These are phyloP conservation scores for Drosophila serrata DNA, from an alignment of 1,140 invertebrate genomes.

Conservation along the genomic window DNA sequence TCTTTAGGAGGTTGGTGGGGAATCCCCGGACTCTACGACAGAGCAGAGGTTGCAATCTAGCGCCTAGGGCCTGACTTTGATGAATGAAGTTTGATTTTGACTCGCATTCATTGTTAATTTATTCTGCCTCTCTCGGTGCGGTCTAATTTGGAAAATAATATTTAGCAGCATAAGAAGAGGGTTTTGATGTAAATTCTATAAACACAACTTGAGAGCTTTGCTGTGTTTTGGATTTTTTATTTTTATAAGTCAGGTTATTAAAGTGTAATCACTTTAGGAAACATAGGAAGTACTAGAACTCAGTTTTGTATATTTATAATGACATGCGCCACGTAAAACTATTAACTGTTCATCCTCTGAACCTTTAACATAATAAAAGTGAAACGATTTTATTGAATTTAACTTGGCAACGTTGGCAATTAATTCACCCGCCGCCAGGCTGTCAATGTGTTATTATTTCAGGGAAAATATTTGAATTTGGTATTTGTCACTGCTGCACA, in stretches of 20 bases:
- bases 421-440: constrained; percentile 15
- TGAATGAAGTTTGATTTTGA: constrained; percentile 73
- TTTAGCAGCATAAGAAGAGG: neutral
- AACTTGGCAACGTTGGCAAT: constrained; percentile 11
- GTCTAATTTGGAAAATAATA: constrained; percentile 6
- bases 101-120: constrained; percentile 59
- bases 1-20: neutral
- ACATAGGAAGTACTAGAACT: neutral
- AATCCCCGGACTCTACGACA: neutral
- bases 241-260: neutral
- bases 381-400: constrained; percentile 36
- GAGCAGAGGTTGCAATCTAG: constrained; percentile 37
- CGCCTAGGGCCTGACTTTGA: constrained; percentile 61
- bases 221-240: neutral
- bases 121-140: constrained; percentile 41
- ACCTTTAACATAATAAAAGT: constrained; percentile 5
- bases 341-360: neutral
- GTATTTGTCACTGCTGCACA: constrained; percentile 35
- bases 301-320: neutral
- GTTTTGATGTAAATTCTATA: neutral
- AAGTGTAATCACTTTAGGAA: neutral
- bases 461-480: constrained; percentile 45
- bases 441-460: constrained; percentile 39
- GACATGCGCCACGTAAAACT: neutral
- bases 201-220: neutral